Evolutionary conservation across 2,888 invertebrate genomes (phyloP).

Genomic region (Elaeidobius kamerunicus): DNA sequence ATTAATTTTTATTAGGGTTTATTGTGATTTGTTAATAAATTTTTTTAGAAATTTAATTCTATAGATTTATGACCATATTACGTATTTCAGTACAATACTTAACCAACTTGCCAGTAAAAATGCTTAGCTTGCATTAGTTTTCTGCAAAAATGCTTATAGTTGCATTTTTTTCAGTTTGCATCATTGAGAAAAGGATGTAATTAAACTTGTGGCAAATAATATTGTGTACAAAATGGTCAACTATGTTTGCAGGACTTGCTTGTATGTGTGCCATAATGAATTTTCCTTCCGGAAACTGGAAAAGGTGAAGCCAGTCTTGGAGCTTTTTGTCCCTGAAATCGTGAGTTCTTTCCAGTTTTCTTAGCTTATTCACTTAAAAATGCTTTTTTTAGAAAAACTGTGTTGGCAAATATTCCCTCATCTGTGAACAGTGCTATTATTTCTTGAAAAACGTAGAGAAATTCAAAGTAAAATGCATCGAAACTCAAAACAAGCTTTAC

Average conservation of each 20-base stretch:
- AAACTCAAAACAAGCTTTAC: constrained; percentile 10
- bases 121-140: too few species aligned
- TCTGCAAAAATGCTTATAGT: too few species aligned
- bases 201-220: too few species aligned
- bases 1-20: too few species aligned
- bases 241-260: constrained; percentile 16
- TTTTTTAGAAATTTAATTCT: too few species aligned
- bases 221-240: constrained; percentile 17
- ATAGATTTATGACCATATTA: too few species aligned
- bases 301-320: constrained; percentile 15
- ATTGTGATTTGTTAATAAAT: too few species aligned
- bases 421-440: constrained; percentile 19
- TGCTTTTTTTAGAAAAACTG: constrained; percentile 6
- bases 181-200: too few species aligned
- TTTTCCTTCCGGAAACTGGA: constrained; percentile 16
- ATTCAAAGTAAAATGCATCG: constrained; percentile 16
- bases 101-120: too few species aligned
- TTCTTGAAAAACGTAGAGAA: constrained; percentile 17
- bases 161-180: too few species aligned
- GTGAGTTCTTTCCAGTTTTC: background rate
- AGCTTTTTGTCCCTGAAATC: constrained; percentile 16
- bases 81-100: too few species aligned
- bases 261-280: constrained; percentile 18
- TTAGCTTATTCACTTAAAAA: background rate
- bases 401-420: constrained; percentile 4